Evolutionary conservation across 2,113 vertebrate genomes (phyloP), one percentile per base, ranked within the genome.

Genomic region (Gila orcuttii): DNA sequence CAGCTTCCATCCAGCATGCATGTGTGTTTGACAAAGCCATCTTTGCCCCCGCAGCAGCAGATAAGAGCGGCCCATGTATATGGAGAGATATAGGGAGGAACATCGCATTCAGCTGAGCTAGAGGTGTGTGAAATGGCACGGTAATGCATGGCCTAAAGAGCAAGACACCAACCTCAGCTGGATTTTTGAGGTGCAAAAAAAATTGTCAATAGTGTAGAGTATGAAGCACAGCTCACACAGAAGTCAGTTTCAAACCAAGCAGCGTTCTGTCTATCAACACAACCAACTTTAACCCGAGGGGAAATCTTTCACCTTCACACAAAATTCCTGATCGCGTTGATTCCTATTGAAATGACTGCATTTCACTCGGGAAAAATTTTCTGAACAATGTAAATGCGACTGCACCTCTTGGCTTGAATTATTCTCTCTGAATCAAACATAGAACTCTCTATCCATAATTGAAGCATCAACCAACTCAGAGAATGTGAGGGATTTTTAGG

Each of bases 401-500:
- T 9, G 25, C 66, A 47, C 13, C 33, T 60, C 55, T 42, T 6
- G 62, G 23, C 71, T 47, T 60, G 17, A 71, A 57, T 71, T 73
- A n/a, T 45, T 21, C 15, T 86, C 33, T 83, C 77, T 52, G 59
- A 31, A 85, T 69, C n/a, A 31, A 59, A 39, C 39, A 21, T 84
- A 85, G 82, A 71, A 78, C 60, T 77, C n/a, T 77, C 71, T 73
- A 88, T 89, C 82, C 74, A 83, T 91, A 87, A 90, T 86, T 90
- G 79, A 88, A 77, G 66, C 82, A 71, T 68, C 73, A 36, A n/a
- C 83, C 45, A 55, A 73, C 80, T 82, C 62, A 82, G 74, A 55
- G 25, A 55, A 55, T 77, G 45, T 31, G 25, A 77, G 45, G 50
- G 75, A 55, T 31, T 33, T 77, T 77, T 52, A 55, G 50, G 62